Base-by-base conservation (phyloP, 2,797 vertebrate species). In the Poeciliopsis paucimaculata region DNA sequence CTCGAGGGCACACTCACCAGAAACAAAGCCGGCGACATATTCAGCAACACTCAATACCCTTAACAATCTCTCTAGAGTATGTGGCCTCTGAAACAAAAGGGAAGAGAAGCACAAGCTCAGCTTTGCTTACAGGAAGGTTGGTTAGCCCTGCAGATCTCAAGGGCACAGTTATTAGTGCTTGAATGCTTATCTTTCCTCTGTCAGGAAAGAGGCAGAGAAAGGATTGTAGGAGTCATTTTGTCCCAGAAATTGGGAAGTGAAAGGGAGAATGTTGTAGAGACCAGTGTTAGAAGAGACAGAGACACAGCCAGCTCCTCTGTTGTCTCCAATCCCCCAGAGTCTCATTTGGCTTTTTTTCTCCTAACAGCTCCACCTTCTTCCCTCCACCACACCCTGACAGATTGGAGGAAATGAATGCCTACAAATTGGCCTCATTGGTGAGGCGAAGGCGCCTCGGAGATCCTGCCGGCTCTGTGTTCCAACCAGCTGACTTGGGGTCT, bases 391-490 rank as follows among this genome's bases (percentile, higher is more conserved):
- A 10, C 77, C 76, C 81, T 84, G 90, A 93, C 88, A 90, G 88
- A 91, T 83, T 77, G 86, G 86, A 91, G 89, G 88, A 92, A 93
- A 93, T 90, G 79, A 93, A 88, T 5, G 79, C 80, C 90, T 90
- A 81, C 87, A 94, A 93, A 93, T 92, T 93, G 90, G 88, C 87
- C 92, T 87, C 86, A 36, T 87, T 13, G 88, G 91, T 26, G 75
- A 86, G 72, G 80, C 28, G 2, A 86, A 77, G 76, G 75, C 31
- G 55, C 85, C 83, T 90, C 81, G 18, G 34, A 86, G 82, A 86
- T 84, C 81, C 72, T 47, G 71, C 3, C n/a, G 64, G 78, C 81
- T 72, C 68, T 43, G 62, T 78, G 88, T 84, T 91, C 87, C 81
- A 81, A 81, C 76, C 82, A 62, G 74, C 84, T 55, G 62, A 70